A percentile compares a stretch with the other conserved stretches of the same genome.
These are phyloP conservation scores for Chrysochloris asiatica DNA, from an alignment of 2,113 vertebrate genomes.

Conservation along the genomic window DNA sequence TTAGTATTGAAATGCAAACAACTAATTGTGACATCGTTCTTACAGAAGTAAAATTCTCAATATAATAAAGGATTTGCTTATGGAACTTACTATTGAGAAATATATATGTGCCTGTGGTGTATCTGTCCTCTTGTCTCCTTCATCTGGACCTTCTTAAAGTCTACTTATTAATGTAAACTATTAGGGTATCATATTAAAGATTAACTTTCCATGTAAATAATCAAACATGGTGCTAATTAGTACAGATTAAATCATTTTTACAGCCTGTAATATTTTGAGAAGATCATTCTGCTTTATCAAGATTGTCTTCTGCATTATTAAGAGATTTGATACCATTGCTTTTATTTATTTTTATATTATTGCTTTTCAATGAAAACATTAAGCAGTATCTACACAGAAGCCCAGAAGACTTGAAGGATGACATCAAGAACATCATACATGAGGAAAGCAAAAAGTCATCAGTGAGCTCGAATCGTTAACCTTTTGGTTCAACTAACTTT, in stretches of 20 bases:
- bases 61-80: background rate
- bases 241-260: background rate
- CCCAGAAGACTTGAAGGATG: background rate
- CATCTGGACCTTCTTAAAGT: background rate
- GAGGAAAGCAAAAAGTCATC: background rate
- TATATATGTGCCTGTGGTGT: background rate
- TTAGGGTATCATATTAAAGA: background rate
- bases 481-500: no score
- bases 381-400: constrained; percentile 1
- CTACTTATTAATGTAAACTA: constrained; percentile 13
- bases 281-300: background rate
- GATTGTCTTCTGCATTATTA: background rate
- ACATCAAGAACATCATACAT: background rate
- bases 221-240: background rate
- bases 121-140: background rate
- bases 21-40: background rate
- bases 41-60: background rate
- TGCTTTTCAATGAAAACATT: constrained; percentile 37
- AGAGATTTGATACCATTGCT: no score
- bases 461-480: no score
- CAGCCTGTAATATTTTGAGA: background rate
- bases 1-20: constrained; percentile 46
- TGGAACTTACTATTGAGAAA: constrained; percentile 9
- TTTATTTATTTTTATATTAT: no score
- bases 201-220: constrained; percentile 3